phyloP scores from a whole-genome alignment of 2,888 invertebrate genomes.

The Drosophila glabriapex region DNA sequence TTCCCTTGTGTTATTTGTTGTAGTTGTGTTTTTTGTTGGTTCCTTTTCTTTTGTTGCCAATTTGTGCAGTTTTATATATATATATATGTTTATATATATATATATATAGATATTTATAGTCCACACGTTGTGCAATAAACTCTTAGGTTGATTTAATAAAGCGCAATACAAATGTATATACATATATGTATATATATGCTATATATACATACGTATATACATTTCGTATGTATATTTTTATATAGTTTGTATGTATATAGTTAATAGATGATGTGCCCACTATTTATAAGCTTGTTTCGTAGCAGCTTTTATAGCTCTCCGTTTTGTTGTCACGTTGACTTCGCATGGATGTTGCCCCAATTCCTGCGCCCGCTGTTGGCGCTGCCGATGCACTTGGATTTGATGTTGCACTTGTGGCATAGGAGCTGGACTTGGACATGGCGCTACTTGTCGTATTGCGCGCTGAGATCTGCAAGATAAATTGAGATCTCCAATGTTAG shows the following conservation, averaged over 20 bases:
- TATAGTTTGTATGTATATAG: constrained; percentile 19
- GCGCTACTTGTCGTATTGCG: constrained; percentile 54
- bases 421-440: constrained; percentile 45
- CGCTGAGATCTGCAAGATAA: constrained; percentile 70
- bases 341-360: constrained; percentile 51
- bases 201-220: constrained; percentile 33
- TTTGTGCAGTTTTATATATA: constrained; percentile 23
- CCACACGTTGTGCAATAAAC: constrained; percentile 58
- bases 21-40: constrained; percentile 9
- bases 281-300: constrained; percentile 84
- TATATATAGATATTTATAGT: constrained; percentile 20
- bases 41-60: constrained; percentile 13
- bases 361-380: constrained; percentile 25
- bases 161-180: constrained; percentile 53
- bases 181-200: constrained; percentile 24
- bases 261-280: constrained; percentile 26
- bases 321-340: constrained; percentile 81
- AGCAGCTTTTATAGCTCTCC: constrained; percentile 83
- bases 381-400: constrained; percentile 31
- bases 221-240: constrained; percentile 15
- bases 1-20: constrained; percentile 35
- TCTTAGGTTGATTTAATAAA: constrained; percentile 66
- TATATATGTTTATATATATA: background rate
- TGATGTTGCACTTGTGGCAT: constrained; percentile 25
- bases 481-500: background rate